phyloP scores from a whole-genome alignment of 2,113 vertebrate genomes.

The Melozone crissalis region DNA sequence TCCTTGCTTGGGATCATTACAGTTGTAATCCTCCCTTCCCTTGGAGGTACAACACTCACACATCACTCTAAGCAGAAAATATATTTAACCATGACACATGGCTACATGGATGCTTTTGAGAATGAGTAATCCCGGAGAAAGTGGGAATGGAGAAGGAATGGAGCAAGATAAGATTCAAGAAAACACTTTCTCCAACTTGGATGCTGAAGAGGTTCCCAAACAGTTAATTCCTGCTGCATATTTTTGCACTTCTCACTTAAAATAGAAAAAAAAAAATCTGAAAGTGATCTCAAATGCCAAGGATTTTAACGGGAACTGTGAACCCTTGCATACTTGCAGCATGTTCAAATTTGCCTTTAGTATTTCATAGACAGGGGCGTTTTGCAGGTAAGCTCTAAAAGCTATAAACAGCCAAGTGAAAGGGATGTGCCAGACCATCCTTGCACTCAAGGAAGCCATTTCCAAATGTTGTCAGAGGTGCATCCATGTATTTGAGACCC shows the following conservation, averaged over 20 bases:
- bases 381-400: background rate
- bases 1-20: background rate
- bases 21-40: background rate
- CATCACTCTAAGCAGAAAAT: background rate
- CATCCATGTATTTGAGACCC: background rate
- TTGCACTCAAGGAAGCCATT: background rate
- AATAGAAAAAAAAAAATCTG: background rate
- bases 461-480: background rate
- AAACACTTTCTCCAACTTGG: background rate
- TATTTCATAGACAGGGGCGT: background rate
- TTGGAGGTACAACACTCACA: background rate
- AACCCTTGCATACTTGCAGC: background rate
- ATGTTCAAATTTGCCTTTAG: background rate
- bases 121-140: background rate
- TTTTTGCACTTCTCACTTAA: background rate
- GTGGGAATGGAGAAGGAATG: background rate
- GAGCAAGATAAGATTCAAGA: background rate
- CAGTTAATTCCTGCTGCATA: background rate
- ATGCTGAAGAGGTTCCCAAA: background rate
- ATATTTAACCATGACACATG: background rate
- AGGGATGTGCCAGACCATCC: background rate
- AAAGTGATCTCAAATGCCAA: background rate
- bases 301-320: fast-evolving
- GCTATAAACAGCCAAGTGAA: background rate
- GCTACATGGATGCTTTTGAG: background rate